Evolutionary conservation across 2,113 vertebrate species (phyloP).

Genomic region (Ammodytes dubius): DNA sequence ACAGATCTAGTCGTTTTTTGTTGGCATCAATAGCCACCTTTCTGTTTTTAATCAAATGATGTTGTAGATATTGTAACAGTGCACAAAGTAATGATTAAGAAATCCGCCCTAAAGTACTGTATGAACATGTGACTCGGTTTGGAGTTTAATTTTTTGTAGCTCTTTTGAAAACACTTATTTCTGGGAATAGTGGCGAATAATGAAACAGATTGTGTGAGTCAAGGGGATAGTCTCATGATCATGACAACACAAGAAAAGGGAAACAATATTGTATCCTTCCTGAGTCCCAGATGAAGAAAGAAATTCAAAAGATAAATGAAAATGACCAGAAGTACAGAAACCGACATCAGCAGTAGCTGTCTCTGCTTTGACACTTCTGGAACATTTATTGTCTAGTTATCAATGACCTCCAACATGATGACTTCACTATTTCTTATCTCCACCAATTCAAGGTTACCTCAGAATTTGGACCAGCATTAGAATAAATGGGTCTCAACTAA

Average conservation of each 20-base stretch:
- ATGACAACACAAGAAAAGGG: conserved; percentile 14
- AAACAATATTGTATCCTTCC: neutral
- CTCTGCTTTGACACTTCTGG: neutral
- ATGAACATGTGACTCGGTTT: conserved; percentile 2
- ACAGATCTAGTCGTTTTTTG: neutral
- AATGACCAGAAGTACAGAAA: conserved; percentile 10
- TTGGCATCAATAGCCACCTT: neutral
- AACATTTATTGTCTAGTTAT: neutral
- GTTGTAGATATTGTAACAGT: neutral
- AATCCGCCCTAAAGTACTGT: conserved; percentile 1
- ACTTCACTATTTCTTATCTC: conserved; percentile 11
- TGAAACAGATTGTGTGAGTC: conserved; percentile 35
- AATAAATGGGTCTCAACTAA: neutral
- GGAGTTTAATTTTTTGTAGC: conserved; percentile 5
- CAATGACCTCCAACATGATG: conserved; percentile 12
- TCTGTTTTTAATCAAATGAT: neutral
- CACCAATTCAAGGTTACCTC: conserved; percentile 12
- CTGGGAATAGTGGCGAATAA: neutral
- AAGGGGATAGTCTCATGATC: conserved; percentile 48
- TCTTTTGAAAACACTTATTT: neutral
- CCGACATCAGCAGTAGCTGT: neutral
- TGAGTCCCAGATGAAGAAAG: conserved; percentile 37
- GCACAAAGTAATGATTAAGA: conserved; percentile 1
- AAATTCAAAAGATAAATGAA: conserved; percentile 35
- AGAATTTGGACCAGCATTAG: neutral